These are phyloP conservation scores for Chouioia cunea DNA, from an alignment of 2,888 invertebrate genomes.

Conservation along the genomic window DNA sequence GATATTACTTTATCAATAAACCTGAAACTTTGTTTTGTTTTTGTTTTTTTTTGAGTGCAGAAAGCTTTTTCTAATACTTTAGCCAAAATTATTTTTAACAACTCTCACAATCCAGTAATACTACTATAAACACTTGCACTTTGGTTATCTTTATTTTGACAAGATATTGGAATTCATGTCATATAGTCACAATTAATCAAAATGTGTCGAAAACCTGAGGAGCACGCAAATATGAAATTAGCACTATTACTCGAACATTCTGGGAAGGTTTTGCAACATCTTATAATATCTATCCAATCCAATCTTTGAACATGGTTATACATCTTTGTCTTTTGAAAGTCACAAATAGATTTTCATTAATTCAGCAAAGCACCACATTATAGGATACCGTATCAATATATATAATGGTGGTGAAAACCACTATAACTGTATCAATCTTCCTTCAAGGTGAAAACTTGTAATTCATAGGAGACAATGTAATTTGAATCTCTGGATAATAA, in stretches of 20 bases:
- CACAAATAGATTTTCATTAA: constrained; percentile 22
- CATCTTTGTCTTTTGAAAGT: constrained; percentile 17
- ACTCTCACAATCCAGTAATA: constrained; percentile 33
- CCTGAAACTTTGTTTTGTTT: constrained; percentile 45
- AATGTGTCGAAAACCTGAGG: constrained; percentile 45
- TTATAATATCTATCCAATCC: too few species aligned
- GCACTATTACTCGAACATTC: constrained; percentile 40
- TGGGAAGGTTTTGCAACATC: too few species aligned
- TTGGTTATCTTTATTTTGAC: constrained; percentile 19
- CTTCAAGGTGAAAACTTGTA: constrained; percentile 36
- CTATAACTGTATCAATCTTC: constrained; percentile 20
- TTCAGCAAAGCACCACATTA: constrained; percentile 20
- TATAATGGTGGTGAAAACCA: constrained; percentile 12
- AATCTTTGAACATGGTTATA: constrained; percentile 6
- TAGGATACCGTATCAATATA: too few species aligned
- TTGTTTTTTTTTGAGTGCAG: constrained; percentile 11
- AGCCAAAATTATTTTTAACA: constrained; percentile 29
- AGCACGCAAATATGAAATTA: constrained; percentile 44
- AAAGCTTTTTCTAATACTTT: constrained; percentile 12
- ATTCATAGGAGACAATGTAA: not conserved
- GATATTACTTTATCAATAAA: constrained; percentile 36
- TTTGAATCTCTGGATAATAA: too few species aligned
- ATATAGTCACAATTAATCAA: constrained; percentile 34
- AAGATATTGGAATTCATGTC: constrained; percentile 34
- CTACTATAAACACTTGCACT: constrained; percentile 37